Conservation (phyloP, 2,113 vertebrate species). For the Onychorhynchus coronatus region DNA sequence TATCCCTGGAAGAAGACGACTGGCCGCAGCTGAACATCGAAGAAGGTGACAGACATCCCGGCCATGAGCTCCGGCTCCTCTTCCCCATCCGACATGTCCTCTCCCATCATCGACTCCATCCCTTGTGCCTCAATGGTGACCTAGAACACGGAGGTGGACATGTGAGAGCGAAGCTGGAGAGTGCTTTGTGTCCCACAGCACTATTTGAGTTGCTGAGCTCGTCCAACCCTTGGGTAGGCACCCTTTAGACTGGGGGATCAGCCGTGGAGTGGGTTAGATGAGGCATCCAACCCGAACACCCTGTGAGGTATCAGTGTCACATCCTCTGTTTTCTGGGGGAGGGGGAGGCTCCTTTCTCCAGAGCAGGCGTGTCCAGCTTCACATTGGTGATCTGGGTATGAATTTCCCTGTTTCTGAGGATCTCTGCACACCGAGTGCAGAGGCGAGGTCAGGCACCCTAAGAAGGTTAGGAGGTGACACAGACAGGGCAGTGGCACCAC, state of each 20-base stretch:
- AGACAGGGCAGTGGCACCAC: background rate
- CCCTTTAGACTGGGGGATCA: background rate
- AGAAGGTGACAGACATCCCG: conserved; percentile 64
- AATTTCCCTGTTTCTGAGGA: background rate
- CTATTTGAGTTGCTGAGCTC: background rate
- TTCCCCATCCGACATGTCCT: background rate
- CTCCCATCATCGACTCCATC: conserved; percentile 52
- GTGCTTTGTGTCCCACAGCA: accelerated
- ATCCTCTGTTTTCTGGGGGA: background rate
- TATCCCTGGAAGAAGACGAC: conserved; percentile 64
- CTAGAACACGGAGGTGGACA: background rate
- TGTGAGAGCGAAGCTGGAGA: background rate
- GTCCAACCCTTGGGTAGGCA: background rate
- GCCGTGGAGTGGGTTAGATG: background rate
- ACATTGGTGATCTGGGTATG: accelerated
- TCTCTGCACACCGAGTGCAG: background rate
- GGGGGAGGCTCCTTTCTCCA: background rate
- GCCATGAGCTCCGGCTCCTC: conserved; percentile 55
- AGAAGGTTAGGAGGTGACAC: background rate
- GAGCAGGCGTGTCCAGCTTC: background rate
- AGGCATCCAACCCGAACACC: background rate
- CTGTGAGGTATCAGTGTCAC: accelerated
- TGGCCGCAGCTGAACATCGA: conserved; percentile 57
- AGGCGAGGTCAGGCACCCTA: background rate
- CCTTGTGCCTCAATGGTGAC: conserved; percentile 68